Evolutionary conservation across 2,797 vertebrate species (phyloP).

Genomic region (Mormyrops boulengeri): DNA sequence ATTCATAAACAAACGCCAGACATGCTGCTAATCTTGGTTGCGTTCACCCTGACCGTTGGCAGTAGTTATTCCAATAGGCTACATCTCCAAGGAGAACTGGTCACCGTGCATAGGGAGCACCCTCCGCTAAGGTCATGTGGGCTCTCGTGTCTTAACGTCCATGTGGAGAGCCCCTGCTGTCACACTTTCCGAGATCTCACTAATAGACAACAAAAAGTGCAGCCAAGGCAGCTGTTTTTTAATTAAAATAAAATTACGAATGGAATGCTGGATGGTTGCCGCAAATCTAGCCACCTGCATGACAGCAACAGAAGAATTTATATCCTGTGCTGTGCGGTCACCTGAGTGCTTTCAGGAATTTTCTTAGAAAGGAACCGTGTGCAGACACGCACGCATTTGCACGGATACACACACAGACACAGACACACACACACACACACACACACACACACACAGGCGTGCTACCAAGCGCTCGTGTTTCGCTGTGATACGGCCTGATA

Average conservation of each 20-base stretch:
- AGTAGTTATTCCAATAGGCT: neutral
- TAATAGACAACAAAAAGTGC: neutral
- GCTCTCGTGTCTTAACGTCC: neutral
- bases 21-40: neutral
- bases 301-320: neutral
- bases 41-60: neutral
- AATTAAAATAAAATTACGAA: neutral
- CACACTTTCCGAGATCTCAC: neutral
- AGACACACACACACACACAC: constrained; percentile 9
- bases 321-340: neutral
- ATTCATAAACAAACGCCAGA: neutral
- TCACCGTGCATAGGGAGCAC: neutral
- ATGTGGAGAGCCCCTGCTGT: neutral
- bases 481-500: neutral
- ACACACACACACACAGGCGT: constrained; percentile 2
- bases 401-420: neutral
- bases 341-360: neutral
- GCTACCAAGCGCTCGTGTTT: constrained; percentile 37
- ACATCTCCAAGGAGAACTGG: neutral
- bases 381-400: neutral
- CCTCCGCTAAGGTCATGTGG: neutral
- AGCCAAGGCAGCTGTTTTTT: neutral
- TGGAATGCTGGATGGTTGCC: neutral
- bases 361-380: neutral
- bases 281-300: neutral